These are phyloP conservation scores for Romanogobio albipinnatus DNA, from an alignment of 2,113 vertebrate genomes.

Conservation along the genomic window DNA sequence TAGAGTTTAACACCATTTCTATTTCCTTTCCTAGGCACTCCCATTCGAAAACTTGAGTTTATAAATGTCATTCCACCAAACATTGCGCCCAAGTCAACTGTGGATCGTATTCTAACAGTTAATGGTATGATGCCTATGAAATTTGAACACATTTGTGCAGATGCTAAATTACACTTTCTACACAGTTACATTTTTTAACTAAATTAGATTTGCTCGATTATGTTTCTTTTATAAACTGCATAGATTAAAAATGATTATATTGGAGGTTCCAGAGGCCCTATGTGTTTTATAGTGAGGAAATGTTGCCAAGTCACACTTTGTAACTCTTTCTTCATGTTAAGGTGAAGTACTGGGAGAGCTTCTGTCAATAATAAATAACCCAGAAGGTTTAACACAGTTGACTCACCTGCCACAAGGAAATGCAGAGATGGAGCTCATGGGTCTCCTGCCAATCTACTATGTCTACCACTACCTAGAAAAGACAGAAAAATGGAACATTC, in stretches of 20 bases:
- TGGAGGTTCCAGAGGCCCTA: neutral
- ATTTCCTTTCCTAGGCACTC: slow-evolving; percentile 68
- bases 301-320: neutral
- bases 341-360: slow-evolving; percentile 83
- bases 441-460: slow-evolving; percentile 76
- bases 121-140: slow-evolving; percentile 77
- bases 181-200: no score
- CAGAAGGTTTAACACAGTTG: slow-evolving; percentile 74
- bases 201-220: neutral
- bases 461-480: slow-evolving; percentile 85
- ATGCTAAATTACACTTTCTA: neutral
- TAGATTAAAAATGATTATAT: neutral
- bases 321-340: slow-evolving; percentile 59
- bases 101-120: slow-evolving; percentile 81
- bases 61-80: slow-evolving; percentile 78
- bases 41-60: slow-evolving; percentile 77
- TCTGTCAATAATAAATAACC: slow-evolving; percentile 71
- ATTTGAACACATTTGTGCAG: neutral
- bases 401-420: slow-evolving; percentile 80
- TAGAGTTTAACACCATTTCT: neutral
- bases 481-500: slow-evolving; percentile 74
- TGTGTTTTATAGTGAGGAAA: neutral
- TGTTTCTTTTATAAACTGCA: neutral
- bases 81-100: slow-evolving; percentile 83
- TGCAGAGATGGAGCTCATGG: slow-evolving; percentile 80